phyloP scores from a whole-genome alignment of 1,140 invertebrate species.

The Platyscapa corneri region DNA sequence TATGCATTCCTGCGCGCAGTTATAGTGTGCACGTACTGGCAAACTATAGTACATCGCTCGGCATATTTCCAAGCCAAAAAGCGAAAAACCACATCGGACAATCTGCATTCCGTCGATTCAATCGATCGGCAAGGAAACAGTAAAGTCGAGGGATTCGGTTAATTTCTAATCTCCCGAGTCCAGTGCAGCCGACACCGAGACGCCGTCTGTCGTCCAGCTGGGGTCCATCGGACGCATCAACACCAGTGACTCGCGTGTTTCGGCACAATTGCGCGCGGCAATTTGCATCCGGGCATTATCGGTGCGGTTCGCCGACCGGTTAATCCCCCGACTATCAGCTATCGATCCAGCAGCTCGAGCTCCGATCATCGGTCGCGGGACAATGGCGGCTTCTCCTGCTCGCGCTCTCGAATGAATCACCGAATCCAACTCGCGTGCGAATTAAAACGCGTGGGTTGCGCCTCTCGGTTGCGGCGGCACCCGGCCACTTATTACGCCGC shows the following conservation, averaged over 20 bases:
- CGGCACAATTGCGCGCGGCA: conserved; percentile 54
- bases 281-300: conserved; percentile 58
- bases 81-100: no score
- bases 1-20: no score
- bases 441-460: background rate
- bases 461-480: background rate
- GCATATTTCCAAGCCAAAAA: no score
- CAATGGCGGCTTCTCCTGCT: background rate
- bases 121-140: no score
- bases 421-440: background rate
- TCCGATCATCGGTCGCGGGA: conserved; percentile 8
- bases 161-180: conserved; percentile 14
- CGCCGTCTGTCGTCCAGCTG: no score
- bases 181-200: background rate
- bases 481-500: background rate
- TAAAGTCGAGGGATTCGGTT: no score
- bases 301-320: conserved; percentile 45
- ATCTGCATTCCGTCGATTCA: no score
- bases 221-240: background rate
- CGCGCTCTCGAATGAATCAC: background rate
- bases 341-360: conserved; percentile 22
- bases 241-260: conserved; percentile 54
- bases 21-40: no score
- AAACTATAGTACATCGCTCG: no score
- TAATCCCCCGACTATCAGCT: background rate